phyloP scores from a whole-genome alignment of 1,140 invertebrate genomes.

The Papilio helenus region DNA sequence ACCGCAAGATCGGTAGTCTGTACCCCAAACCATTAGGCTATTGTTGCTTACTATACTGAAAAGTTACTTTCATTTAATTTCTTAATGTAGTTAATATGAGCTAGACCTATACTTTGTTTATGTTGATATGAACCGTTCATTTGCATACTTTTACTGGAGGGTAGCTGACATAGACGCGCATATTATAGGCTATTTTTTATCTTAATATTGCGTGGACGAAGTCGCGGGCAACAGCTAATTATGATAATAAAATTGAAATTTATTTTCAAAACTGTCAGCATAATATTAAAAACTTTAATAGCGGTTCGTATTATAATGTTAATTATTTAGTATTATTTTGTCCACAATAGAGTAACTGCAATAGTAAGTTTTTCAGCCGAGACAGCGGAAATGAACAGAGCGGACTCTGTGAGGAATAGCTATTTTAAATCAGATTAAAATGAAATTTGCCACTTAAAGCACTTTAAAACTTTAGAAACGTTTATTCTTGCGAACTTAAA shows the following conservation, averaged over 20 bases:
- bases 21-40: no score
- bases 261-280: neutral
- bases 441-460: slow-evolving; percentile 25
- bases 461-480: slow-evolving; percentile 22
- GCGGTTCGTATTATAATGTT: neutral
- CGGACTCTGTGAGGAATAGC: slow-evolving; percentile 16
- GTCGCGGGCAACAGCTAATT: no score
- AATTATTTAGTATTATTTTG: slow-evolving; percentile 6
- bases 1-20: no score
- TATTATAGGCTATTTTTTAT: no score
- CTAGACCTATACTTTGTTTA: no score
- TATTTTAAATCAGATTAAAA: slow-evolving; percentile 25
- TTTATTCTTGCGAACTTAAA: slow-evolving; percentile 21
- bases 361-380: slow-evolving; percentile 11
- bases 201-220: no score
- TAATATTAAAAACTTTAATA: neutral
- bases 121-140: no score
- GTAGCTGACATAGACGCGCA: no score
- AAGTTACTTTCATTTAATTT: neutral
- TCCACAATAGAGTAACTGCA: neutral
- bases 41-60: no score
- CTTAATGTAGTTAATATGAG: neutral
- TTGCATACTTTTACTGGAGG: no score
- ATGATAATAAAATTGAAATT: neutral
- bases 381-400: slow-evolving; percentile 17